Conservation (phyloP, 1,140 invertebrate species). For the Drosophila oshimai region DNA sequence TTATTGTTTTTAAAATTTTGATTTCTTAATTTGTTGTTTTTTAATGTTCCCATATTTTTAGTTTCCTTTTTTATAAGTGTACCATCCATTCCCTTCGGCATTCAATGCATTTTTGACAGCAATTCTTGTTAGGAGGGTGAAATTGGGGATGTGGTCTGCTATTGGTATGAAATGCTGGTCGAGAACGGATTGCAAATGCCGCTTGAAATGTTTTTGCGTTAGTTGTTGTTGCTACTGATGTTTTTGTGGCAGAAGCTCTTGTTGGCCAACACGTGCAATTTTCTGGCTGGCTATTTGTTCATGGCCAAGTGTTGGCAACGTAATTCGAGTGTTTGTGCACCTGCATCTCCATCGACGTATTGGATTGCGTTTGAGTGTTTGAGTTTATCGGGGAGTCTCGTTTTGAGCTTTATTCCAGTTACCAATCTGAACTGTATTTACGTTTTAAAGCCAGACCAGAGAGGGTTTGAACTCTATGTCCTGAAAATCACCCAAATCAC, state of each 20-base stretch:
- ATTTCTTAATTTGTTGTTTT: neutral
- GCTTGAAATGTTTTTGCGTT: conserved; percentile 25
- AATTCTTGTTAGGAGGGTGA: conserved; percentile 33
- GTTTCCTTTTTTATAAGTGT: neutral
- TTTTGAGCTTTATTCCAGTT: conserved; percentile 65
- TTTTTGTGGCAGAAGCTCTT: neutral
- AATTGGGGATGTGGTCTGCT: conserved; percentile 16
- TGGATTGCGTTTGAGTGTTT: neutral
- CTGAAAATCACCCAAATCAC: no score
- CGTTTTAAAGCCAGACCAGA: conserved; percentile 42
- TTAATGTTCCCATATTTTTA: no score
- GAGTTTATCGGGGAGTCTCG: conserved; percentile 12
- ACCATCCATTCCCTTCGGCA: neutral
- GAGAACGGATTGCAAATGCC: conserved; percentile 59
- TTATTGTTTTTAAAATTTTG: no score
- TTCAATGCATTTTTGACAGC: conserved; percentile 24
- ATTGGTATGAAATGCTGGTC: conserved; percentile 63
- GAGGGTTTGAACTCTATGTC: no score
- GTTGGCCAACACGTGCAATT: conserved; percentile 61
- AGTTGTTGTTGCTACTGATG: neutral
- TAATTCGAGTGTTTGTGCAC: conserved; percentile 24
- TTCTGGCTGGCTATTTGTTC: conserved; percentile 30
- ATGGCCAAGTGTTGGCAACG: conserved; percentile 39
- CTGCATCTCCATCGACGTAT: conserved; percentile 5
- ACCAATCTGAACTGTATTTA: conserved; percentile 72